Evolutionary conservation across 2,797 vertebrate genomes (phyloP).

Genomic region (Scolopax rusticola): DNA sequence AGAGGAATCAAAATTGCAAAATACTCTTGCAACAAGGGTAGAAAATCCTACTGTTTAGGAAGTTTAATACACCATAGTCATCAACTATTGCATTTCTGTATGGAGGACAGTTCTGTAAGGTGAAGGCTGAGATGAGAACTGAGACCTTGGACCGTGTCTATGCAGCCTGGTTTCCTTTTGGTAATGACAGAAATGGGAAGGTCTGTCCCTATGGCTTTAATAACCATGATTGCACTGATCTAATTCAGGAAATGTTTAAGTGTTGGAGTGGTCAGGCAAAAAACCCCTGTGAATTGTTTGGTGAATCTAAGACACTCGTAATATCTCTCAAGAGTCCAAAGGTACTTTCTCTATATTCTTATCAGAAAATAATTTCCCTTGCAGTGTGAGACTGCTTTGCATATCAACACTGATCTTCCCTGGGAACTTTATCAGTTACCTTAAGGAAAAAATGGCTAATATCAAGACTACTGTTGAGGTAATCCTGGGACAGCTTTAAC

Average conservation of each 20-base stretch:
- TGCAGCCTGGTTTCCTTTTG: neutral
- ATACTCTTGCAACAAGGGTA: neutral
- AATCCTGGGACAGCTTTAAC: neutral
- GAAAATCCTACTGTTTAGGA: neutral
- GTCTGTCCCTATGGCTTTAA: neutral
- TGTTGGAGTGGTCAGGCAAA: neutral
- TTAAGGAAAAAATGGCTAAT: neutral
- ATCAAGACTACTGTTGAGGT: neutral
- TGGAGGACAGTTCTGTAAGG: neutral
- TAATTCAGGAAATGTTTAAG: neutral
- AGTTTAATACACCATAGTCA: neutral
- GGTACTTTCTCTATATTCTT: neutral
- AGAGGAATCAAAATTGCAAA: neutral
- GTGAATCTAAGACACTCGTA: neutral
- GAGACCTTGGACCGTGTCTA: neutral
- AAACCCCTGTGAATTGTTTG: neutral
- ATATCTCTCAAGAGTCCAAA: neutral
- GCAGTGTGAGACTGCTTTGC: neutral
- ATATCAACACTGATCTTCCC: conserved; percentile 8
- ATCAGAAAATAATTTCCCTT: neutral
- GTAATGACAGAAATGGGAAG: neutral
- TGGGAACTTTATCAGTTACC: neutral
- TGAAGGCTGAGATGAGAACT: neutral
- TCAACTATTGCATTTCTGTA: neutral
- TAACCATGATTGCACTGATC: neutral